These are phyloP conservation scores for Amphimedon queenslandica DNA, from an alignment of 37 sponge, comb jelly and placozoan genomes.

Conservation along the genomic window DNA sequence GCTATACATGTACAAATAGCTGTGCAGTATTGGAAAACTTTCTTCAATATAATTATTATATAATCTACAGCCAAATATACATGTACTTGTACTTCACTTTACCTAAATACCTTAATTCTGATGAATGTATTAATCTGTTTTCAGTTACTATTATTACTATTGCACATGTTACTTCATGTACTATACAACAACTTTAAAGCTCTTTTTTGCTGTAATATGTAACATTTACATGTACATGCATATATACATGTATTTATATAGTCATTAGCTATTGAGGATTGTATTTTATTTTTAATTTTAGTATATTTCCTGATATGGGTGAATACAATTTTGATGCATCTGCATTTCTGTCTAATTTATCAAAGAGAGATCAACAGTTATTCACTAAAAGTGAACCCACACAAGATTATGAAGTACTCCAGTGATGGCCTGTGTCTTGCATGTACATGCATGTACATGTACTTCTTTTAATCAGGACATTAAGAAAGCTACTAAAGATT, in stretches of 20 bases:
- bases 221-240: neutral
- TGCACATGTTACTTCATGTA: too few relatives aligned
- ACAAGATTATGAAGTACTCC: conserved; percentile 3
- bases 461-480: conserved; percentile 15
- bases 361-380: conserved; percentile 30
- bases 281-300: neutral
- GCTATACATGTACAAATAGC: too few relatives aligned
- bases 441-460: conserved; percentile 4
- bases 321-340: conserved; percentile 67
- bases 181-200: too few relatives aligned
- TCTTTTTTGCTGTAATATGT: too few relatives aligned
- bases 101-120: too few relatives aligned
- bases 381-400: conserved; percentile 48
- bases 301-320: conserved; percentile 80
- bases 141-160: too few relatives aligned
- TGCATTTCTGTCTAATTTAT: neutral
- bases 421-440: too few relatives aligned
- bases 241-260: conserved; percentile 2
- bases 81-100: too few relatives aligned
- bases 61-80: too few relatives aligned
- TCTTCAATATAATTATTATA: too few relatives aligned
- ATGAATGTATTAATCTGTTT: too few relatives aligned
- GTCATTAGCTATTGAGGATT: neutral
- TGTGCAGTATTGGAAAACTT: too few relatives aligned
- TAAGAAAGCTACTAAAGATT: conserved; percentile 19